Conservation (phyloP, 1,140 invertebrate species). For the Cotesia glomerata region DNA sequence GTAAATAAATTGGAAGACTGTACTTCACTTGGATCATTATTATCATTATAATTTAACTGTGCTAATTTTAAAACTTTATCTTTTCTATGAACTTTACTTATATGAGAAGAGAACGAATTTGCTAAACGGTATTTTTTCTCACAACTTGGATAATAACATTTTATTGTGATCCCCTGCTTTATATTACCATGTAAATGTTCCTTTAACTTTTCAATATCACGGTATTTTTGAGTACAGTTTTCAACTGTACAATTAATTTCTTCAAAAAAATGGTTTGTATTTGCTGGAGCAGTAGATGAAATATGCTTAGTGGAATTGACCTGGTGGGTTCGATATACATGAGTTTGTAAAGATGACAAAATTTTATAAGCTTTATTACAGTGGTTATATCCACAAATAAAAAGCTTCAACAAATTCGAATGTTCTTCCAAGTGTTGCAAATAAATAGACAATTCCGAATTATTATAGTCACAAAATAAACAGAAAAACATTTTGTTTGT, state of each 20-base stretch:
- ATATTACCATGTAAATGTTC: conserved; percentile 13
- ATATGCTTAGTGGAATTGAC: neutral
- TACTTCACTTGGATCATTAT: neutral
- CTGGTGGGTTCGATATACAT: neutral
- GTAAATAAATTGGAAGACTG: neutral
- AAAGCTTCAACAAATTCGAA: neutral
- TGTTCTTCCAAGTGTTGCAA: neutral
- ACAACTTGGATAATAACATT: conserved; percentile 1
- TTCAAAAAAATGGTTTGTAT: neutral
- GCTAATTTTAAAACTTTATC: neutral
- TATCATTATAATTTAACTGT: neutral
- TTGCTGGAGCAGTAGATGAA: neutral
- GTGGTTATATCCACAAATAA: neutral
- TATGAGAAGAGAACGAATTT: conserved; percentile 8
- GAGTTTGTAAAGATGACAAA: neutral
- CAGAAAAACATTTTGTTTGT: conserved; percentile 3
- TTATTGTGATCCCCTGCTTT: conserved; percentile 2
- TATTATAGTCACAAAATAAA: conserved; percentile 8
- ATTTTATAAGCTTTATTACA: neutral
- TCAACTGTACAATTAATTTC: conserved; percentile 9
- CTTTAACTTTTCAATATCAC: conserved; percentile 6
- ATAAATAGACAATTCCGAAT: conserved; percentile 1
- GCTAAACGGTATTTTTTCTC: neutral
- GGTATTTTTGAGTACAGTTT: conserved; percentile 11
- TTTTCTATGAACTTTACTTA: neutral